A percentile compares a stretch with the other conserved stretches of the same genome.
phyloP scores from a whole-genome alignment of 2,888 invertebrate genomes.

The Tipula lateralis region DNA sequence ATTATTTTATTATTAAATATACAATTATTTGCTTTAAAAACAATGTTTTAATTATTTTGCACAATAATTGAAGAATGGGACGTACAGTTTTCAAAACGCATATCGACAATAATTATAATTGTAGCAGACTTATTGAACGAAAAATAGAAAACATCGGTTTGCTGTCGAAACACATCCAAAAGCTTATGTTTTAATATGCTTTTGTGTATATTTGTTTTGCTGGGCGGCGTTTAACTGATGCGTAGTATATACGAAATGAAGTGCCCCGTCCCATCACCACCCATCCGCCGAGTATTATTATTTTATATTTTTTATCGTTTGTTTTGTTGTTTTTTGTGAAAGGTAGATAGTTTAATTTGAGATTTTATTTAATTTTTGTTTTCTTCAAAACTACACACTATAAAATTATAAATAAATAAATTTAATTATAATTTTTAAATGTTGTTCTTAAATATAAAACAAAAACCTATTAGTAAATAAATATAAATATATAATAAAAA shows the following conservation, averaged over 20 bases:
- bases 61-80: background rate
- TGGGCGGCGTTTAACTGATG: no score
- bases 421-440: background rate
- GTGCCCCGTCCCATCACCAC: background rate
- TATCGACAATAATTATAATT: background rate
- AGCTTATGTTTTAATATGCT: constrained; percentile 24
- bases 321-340: background rate
- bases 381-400: background rate
- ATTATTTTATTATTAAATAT: constrained; percentile 5
- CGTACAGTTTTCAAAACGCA: background rate
- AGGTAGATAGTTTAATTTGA: background rate
- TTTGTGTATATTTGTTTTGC: background rate
- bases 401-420: background rate
- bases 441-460: background rate
- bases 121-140: background rate
- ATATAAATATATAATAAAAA: background rate
- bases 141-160: background rate
- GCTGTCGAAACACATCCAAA: background rate
- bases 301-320: background rate
- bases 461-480: constrained; percentile 5
- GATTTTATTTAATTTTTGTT: background rate
- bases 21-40: background rate
- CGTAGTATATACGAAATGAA: background rate
- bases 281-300: background rate
- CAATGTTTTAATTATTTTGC: background rate